Base-by-base conservation (phyloP, 2,888 invertebrate species). In the Lamellibrachia satsuma region DNA sequence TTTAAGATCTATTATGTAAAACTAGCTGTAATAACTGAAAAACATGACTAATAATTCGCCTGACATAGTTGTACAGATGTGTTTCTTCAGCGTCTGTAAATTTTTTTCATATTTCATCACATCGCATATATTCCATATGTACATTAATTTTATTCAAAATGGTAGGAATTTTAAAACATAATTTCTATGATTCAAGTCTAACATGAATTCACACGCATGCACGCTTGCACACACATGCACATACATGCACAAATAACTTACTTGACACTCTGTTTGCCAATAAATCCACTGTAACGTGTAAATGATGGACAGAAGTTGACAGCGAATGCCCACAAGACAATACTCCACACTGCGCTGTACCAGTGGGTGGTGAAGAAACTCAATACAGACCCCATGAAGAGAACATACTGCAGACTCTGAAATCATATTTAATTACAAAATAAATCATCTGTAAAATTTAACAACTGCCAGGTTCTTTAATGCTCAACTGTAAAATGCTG, bases 211-310 rank as follows among this genome's bases (percentile, higher is more conserved):
- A 4, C 22, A 4, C 60, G 1, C 1, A 15, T 11, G 8, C 60
- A 9, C 22, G 11, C 22, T 0, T 75, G 2, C 22, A 75, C 22
- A 75, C 15, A 7, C 9, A 55, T 3, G 9, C 55, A 55, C 55
- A 55, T 55, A 9, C 55, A 55, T 8, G n/a, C 90, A 51, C n/a
- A 51, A 52, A 91, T 11, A 60, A 95, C 95, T 94, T 94, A 96
- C 96, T 94, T 94, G 90, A 96, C 94, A 92, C 95, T 95, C 94
- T 95, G 93, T 94, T 95, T 51, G 52, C 96, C 96, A 57, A 95
- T 95, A 93, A 95, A 96, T 51, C 96, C 96, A 7, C 95, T 95
- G 90, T 95, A 93, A 22, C 95, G 93, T 0, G 96, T 95, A 93
- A 95, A 96, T 2, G 94, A 94, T 7, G 96, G 96, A 52, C 95